Evolutionary conservation across 2,888 invertebrate genomes (phyloP).

Genomic region (Drosophila conformis): DNA sequence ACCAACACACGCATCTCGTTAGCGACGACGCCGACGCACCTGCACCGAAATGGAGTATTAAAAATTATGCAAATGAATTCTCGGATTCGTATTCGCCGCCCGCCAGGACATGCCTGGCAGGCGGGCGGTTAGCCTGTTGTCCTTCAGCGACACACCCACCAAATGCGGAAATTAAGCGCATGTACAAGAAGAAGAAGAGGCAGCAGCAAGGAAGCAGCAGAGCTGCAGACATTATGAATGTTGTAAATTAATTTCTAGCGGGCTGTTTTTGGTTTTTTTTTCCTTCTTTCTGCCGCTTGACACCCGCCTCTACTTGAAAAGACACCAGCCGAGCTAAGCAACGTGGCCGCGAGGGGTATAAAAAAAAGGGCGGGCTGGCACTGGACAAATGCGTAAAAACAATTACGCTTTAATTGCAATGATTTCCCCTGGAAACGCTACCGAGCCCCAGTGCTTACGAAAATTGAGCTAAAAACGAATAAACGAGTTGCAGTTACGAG

Average conservation of each 20-base stretch:
- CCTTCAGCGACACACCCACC: slow-evolving; percentile 70
- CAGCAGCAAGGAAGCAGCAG: slow-evolving; percentile 12
- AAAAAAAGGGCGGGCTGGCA: slow-evolving; percentile 2
- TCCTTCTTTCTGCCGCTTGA: slow-evolving; percentile 5
- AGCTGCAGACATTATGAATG: slow-evolving; percentile 73
- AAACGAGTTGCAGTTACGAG: slow-evolving; percentile 36
- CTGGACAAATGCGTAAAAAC: slow-evolving; percentile 80
- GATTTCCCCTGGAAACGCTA: slow-evolving; percentile 77
- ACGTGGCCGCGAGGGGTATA: slow-evolving; percentile 6
- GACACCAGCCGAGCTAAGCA: slow-evolving; percentile 69
- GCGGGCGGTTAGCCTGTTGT: slow-evolving; percentile 40
- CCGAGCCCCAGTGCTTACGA: slow-evolving; percentile 41
- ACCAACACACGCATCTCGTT: slow-evolving; percentile 52
- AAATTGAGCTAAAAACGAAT: slow-evolving; percentile 57
- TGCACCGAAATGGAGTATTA: slow-evolving; percentile 83
- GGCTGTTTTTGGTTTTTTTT: slow-evolving; percentile 15
- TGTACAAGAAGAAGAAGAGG: slow-evolving; percentile 36
- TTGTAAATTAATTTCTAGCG: slow-evolving; percentile 74
- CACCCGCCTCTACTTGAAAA: slow-evolving; percentile 58
- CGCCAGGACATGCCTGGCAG: slow-evolving; percentile 42
- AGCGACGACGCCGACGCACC: slow-evolving; percentile 63
- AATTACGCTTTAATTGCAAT: slow-evolving; percentile 84
- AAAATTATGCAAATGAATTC: slow-evolving; percentile 85
- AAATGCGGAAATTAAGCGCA: slow-evolving; percentile 76
- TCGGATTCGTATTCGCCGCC: slow-evolving; percentile 70